Base-by-base conservation (phyloP, 2,888 invertebrate genomes). In the Trissolcus brochymenae region DNA sequence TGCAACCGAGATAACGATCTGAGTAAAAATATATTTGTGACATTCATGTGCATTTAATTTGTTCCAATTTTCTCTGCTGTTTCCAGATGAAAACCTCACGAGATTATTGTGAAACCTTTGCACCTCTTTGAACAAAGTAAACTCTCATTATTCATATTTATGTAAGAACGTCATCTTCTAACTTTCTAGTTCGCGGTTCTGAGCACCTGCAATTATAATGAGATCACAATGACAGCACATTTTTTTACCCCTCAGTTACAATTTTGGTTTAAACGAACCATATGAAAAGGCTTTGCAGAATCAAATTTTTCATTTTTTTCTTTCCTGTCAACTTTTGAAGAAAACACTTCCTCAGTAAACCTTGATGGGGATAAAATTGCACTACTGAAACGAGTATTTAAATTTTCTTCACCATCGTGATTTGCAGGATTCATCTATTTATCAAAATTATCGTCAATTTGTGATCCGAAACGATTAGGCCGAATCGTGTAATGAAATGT, bases 141-240 rank as follows among this genome's bases (percentile, higher is more conserved):
- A 43, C 57, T 56, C 49, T 43, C 57, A 62, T 74, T 59, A 64
- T 75, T 75, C 60, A 64, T 75, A 75, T 75, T 75, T 68, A 68
- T 75, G 59, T 68, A 75, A 75, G 75, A 67, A 64, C 62, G n/a
- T 43, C 53, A 54, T 74, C 64, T 43, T 53, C 25, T n/a, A 51
- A 55, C 76, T 76, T 76, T 76, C 70, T 76, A 54, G 54, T 40
- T 40, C 19, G 56, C 29, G 53, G 40, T 62, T 71, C 54, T 41
- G 61, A 53, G 55, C 59, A 55, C 43, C 41, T 72, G 71, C 67
- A 72, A 67, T 72, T 77, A 72, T 67, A 67, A 77, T 72, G 60
- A 64, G 62, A 72, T 77, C 68, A 77, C 72, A 77, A 72, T 76
- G 68, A 72, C 67, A 72, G 25, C 25, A 72, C 55, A 77, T 67